These are phyloP conservation scores for Eupristina koningsbergeri DNA, from an alignment of 1,140 invertebrate species.

Conservation along the genomic window DNA sequence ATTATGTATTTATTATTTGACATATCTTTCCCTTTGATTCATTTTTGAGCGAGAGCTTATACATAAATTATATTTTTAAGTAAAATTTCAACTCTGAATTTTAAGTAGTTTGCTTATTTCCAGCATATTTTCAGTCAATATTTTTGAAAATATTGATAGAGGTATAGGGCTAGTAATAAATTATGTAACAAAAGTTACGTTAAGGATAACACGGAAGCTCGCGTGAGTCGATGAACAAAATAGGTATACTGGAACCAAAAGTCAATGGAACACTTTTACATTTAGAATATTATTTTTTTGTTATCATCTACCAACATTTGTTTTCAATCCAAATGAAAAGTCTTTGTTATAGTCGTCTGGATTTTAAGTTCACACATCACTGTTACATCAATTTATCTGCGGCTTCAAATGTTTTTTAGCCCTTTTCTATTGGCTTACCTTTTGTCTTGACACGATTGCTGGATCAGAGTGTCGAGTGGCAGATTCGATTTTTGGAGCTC, in stretches of 20 bases:
- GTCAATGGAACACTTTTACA: not conserved
- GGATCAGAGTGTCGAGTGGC: not conserved
- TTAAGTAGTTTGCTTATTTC: too few relatives aligned
- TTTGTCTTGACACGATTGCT: slow-evolving; percentile 21
- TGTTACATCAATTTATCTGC: not conserved
- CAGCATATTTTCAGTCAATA: not conserved
- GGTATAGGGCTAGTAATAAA: too few relatives aligned
- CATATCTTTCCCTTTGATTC: too few relatives aligned
- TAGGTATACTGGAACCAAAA: not conserved
- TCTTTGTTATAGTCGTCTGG: not conserved
- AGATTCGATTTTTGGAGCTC: not conserved
- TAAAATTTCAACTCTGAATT: too few relatives aligned
- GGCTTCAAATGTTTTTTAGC: not conserved
- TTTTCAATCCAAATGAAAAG: not conserved
- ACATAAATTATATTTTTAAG: too few relatives aligned
- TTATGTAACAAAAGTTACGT: not conserved
- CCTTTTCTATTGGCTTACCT: not conserved
- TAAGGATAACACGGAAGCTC: not conserved
- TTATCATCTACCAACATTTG: not conserved
- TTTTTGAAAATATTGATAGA: not conserved
- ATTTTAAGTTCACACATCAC: not conserved
- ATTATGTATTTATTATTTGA: too few relatives aligned
- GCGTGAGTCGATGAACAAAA: not conserved
- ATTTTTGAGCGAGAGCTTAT: too few relatives aligned
- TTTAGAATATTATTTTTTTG: not conserved